Conservation (phyloP, 1,140 invertebrate species). For the Philotrypesis tridentata region DNA sequence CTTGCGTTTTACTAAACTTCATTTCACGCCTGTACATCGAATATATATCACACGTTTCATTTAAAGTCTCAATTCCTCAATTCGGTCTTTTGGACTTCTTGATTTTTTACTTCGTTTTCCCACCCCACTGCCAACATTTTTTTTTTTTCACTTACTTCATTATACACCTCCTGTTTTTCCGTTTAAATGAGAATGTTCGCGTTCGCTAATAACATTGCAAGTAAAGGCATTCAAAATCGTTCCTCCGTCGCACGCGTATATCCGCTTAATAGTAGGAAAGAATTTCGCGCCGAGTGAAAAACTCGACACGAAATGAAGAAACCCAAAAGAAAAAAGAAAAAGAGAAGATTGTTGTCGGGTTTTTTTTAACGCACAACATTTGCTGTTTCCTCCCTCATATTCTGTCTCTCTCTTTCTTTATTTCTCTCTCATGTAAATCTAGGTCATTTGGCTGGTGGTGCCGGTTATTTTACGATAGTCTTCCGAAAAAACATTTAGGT, state of each 20-base stretch:
- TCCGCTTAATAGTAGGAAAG: constrained; percentile 32
- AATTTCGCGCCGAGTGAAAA: constrained; percentile 38
- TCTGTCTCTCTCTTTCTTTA: constrained; percentile 6
- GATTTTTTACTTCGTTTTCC: constrained; percentile 18
- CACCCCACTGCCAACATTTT: too few relatives aligned
- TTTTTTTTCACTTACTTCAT: not conserved
- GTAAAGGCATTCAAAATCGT: constrained; percentile 58
- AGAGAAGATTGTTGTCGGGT: constrained; percentile 39
- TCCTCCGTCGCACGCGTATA: constrained; percentile 35
- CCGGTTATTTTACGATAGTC: constrained; percentile 36
- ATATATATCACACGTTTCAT: constrained; percentile 31
- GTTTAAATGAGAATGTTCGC: constrained; percentile 45
- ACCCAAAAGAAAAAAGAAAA: constrained; percentile 39
- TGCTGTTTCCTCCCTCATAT: not conserved
- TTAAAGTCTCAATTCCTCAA: constrained; percentile 34
- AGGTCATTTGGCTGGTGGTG: constrained; percentile 63
- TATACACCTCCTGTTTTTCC: constrained; percentile 17
- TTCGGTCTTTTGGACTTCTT: constrained; percentile 6
- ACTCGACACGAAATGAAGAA: constrained; percentile 33
- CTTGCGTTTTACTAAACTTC: not conserved
- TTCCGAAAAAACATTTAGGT: constrained; percentile 24
- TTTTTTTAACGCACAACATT: constrained; percentile 31
- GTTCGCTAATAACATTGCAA: constrained; percentile 51
- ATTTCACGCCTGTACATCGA: constrained; percentile 5
- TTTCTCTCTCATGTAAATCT: constrained; percentile 60